Evolutionary conservation across 2,888 invertebrate genomes (phyloP), one percentile per base, ranked within the genome.

Genomic region (Melangyna quadrimaculata): DNA sequence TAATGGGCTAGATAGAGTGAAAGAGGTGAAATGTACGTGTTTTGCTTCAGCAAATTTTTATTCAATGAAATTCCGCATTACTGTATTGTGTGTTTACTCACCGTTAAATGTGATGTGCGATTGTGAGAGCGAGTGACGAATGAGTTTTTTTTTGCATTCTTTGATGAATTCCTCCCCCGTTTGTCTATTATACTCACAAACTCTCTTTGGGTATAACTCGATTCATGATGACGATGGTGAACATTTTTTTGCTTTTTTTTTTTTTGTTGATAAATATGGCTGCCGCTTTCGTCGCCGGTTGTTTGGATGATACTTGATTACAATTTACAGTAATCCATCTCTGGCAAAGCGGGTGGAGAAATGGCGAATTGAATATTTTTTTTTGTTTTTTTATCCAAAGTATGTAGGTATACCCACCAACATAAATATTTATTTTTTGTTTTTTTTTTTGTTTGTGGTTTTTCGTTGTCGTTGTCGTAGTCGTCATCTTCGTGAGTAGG

Each of bases 21-120:
- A 71, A 71, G 51, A 72, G 61, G 17, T 65, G 35, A 14, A 63
- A 29, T 14, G 32, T 78, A 78, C 72, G 86, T 86, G 86, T 59
- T 57, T 77, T 78, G 81, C 72, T 73, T 86, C 77, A 73, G 81
- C 77, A 81, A 78, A 73, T 57, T 81, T 86, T 81, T 81, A 78
- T 86, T 86, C 81, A 86, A 86, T 86, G 86, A 86, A 81, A 86
- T 81, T 81, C 81, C 86, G 77, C 86, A 74, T 69, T 86, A 81
- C 81, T 86, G 81, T 81, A 80, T 86, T 86, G 80, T 86, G 86
- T 86, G 86, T 81, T 86, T 86, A 86, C 86, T 81, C 77, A 72
- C 86, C 81, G 86, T 77, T 86, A 65, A 73, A 61, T 74, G 55
- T 40, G 35, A 83, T 74, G 70, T 79, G 70, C 70, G 70, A 57